A percentile compares a stretch with the other conserved stretches of the same genome.
Evolutionary conservation across 2,797 vertebrate species (phyloP).

Genomic region (Hippopotamyrus pictus): DNA sequence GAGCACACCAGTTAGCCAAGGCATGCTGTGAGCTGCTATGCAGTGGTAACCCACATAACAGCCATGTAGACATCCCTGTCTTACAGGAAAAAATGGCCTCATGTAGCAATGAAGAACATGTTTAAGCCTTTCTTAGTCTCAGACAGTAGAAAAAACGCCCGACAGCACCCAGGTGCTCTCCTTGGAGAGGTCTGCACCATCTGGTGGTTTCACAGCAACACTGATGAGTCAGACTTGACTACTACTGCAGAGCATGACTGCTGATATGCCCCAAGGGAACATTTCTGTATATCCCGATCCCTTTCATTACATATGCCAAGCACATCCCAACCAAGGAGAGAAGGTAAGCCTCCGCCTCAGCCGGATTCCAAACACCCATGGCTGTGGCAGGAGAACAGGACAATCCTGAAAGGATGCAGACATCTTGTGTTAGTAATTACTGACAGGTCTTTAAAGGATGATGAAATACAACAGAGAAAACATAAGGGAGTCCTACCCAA

Average conservation of each 20-base stretch:
- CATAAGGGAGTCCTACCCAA: not conserved
- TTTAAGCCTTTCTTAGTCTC: not conserved
- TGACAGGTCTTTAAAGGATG: slow-evolving; percentile 3
- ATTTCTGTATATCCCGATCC: not conserved
- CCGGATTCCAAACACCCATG: not conserved
- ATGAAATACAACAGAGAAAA: not conserved
- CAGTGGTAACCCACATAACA: not conserved
- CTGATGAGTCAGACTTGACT: slow-evolving; percentile 4
- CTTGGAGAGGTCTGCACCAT: not conserved
- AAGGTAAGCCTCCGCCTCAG: not conserved
- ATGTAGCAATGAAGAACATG: not conserved
- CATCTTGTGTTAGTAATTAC: not conserved
- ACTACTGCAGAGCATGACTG: slow-evolving; percentile 1
- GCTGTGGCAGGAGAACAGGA: not conserved
- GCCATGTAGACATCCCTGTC: not conserved
- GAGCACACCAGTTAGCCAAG: not conserved
- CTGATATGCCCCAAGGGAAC: not conserved
- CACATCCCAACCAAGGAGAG: not conserved
- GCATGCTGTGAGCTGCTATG: not conserved
- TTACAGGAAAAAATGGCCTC: not conserved
- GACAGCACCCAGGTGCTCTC: not conserved
- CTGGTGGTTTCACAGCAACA: not conserved
- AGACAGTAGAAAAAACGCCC: not conserved
- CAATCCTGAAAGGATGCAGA: not conserved
- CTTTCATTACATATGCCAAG: not conserved